Evolutionary conservation across 1,140 invertebrate species (phyloP).

Genomic region (Leptinotarsa texana): DNA sequence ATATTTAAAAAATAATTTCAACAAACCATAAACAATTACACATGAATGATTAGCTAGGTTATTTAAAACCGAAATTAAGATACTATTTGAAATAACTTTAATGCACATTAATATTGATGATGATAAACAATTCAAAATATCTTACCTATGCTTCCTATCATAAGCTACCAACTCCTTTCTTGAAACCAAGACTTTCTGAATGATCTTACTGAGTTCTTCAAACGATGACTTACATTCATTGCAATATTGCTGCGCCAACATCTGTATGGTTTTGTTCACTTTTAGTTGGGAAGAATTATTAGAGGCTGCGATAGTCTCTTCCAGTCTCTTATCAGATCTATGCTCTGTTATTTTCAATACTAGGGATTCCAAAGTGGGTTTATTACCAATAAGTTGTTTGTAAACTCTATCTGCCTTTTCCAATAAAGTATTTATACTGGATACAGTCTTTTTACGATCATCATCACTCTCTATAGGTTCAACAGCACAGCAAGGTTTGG

Average conservation of each 20-base stretch:
- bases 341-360: conserved; percentile 79
- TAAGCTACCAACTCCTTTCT: conserved; percentile 87
- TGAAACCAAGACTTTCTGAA: conserved; percentile 68
- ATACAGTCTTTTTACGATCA: conserved; percentile 92
- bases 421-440: conserved; percentile 84
- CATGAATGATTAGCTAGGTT: no score
- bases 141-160: conserved; percentile 74
- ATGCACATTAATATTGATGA: no score
- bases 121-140: background rate
- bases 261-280: conserved; percentile 83
- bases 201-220: conserved; percentile 95
- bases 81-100: no score
- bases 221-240: conserved; percentile 93
- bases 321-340: conserved; percentile 65
- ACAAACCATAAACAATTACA: no score
- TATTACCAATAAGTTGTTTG: conserved; percentile 84
- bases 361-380: conserved; percentile 83
- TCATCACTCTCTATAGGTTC: conserved; percentile 97
- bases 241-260: conserved; percentile 90
- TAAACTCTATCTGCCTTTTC: conserved; percentile 96
- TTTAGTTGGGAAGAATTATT: conserved; percentile 57
- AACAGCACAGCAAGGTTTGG: conserved; percentile 89
- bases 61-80: no score
- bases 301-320: conserved; percentile 58
- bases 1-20: no score